Evolutionary conservation across 2,797 vertebrate species (phyloP), one percentile per base, ranked within the genome.

Genomic region (Microctenopoma lineatum): DNA sequence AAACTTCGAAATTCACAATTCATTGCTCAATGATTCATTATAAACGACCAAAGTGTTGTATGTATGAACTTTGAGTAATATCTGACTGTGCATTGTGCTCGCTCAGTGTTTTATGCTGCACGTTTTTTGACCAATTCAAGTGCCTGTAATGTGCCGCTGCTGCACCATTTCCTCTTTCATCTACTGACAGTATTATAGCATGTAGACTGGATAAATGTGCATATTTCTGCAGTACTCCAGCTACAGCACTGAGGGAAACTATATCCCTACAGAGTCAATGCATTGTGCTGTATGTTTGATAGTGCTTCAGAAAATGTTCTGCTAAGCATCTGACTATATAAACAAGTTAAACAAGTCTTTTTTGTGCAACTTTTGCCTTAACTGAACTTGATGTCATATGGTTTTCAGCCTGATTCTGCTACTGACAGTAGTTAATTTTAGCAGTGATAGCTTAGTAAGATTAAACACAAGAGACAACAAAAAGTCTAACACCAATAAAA

Each of bases 71-170:
- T 34, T 34, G 7, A 34, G 7, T 34, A 34, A 8, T 34, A 8
- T 34, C 32, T 34, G 27, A 29, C 8, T 34, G 5, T 59, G 27
- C 64, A 34, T 18, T 14, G n/a, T 62, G 64, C 4, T 39, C 32
- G 15, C 25, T 29, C 14, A 26, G 21, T 39, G 44, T n/a, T 39
- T 59, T n/a, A 14, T 18, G 10, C 21, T 21, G 51, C 9, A 6
- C 21, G 18, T 2, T 32, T 26, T 58, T 45, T 12, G 16, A 29
- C 21, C 21, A 29, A 8, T 16, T 9, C 53, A 36, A 21, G 5
- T 66, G 60, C 71, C 68, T 58, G 57, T 66, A 53, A 41, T 39
- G 41, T 61, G 52, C 65, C 53, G 60, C 66, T 70, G 62, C 66
- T 39, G 29, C 59, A 48, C 65, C 58, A 61, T 70, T 70, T 62